Evolutionary conservation across 2,113 vertebrate genomes (phyloP), one percentile per base, ranked within the genome.

Genomic region (Reinhardtius hippoglossoides): DNA sequence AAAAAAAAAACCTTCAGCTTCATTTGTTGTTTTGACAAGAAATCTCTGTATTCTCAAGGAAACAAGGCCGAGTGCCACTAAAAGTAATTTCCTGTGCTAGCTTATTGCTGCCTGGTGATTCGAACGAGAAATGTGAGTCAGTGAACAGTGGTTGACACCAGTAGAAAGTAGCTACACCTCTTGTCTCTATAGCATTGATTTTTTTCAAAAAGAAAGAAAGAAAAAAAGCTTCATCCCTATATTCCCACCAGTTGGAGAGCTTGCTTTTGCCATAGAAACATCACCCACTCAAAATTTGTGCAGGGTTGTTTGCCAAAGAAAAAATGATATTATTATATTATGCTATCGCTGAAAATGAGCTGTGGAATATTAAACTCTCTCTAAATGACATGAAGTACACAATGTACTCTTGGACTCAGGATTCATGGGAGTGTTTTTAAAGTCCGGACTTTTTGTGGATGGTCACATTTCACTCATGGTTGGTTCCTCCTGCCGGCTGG

Each of bases 211-310:
- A 21, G 21, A 67, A n/a, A 10, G 24, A 58, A 12, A 42, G 12
- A 52, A 60, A 55, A 44, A 65, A 65, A 27, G 16, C 69, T 71
- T 71, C 48, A 63, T 61, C 69, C 48, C 72, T 76, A 58, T 13
- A 4, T 81, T 65, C n/a, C 48, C 40, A 80, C 59, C 88, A 86
- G 71, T 83, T 86, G 75, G 84, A 80, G 64, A 35, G 4, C 67
- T 76, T 71, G 67, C 81, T 73, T 87, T 88, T 90, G 80, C 90
- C 91, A 91, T 89, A 91, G 89, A 91, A 91, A 89, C 83, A 1
- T 90, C 89, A 80, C 91, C 91, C 90, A 90, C 91, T 80, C 88
- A 91, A 86, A 88, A 88, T 88, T 86, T 86, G 88, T 86, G 80
- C 82, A 82, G 40, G 52, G 44, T 73, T 70, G 63, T 78, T 65